phyloP scores from a whole-genome alignment of 2,113 vertebrate genomes.

The Sapajus apella region DNA sequence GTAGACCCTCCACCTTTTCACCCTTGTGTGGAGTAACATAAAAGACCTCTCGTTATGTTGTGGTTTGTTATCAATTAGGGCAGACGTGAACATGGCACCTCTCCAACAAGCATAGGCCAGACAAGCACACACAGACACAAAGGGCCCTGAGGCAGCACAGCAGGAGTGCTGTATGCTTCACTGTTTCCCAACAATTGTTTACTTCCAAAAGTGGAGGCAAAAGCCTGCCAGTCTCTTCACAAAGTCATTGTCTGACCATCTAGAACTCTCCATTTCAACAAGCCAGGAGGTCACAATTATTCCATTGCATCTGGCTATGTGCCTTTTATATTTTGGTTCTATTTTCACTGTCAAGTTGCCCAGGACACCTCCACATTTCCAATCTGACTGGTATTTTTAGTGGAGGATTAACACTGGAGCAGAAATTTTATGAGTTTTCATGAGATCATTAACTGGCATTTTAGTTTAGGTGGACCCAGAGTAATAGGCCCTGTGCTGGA shows the following conservation, averaged over 20 bases:
- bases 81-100: neutral
- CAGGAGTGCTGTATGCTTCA: rapidly evolving
- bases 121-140: neutral
- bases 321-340: neutral
- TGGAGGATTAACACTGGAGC: neutral
- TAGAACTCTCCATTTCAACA: neutral
- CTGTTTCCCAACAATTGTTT: neutral
- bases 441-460: neutral
- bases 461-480: neutral
- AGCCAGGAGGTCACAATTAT: neutral
- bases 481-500: neutral
- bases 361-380: neutral
- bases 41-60: conserved; percentile 20
- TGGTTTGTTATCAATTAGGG: neutral
- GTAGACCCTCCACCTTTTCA: conserved; percentile 97
- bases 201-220: neutral
- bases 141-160: neutral
- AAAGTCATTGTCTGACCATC: neutral
- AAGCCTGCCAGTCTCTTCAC: neutral
- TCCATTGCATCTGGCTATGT: neutral
- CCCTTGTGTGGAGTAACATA: conserved; percentile 85
- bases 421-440: neutral
- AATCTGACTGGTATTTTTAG: neutral
- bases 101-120: neutral
- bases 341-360: neutral